Percentiles rank a stretch among this genome's conserved stretches.
phyloP scores from a whole-genome alignment of 2,888 invertebrate genomes.

The Auanema sp. region DNA sequence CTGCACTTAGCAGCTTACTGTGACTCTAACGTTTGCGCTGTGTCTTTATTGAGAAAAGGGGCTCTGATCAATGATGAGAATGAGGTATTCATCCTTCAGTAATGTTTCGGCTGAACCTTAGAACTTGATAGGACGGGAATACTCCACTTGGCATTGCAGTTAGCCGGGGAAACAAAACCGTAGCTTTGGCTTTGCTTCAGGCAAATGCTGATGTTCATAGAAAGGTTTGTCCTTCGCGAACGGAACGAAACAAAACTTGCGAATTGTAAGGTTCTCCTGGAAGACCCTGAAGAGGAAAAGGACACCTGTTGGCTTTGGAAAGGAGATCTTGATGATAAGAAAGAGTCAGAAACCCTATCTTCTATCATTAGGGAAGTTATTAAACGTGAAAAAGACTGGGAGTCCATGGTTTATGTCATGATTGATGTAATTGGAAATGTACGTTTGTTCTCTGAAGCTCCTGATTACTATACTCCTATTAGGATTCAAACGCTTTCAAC shows the following conservation, averaged over 20 bases:
- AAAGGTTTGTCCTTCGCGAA: slow-evolving; percentile 16
- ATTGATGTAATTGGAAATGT: slow-evolving; percentile 65
- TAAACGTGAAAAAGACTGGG: slow-evolving; percentile 33
- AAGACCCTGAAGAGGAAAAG: slow-evolving; percentile 8
- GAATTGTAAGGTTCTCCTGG: not conserved
- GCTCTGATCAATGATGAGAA: slow-evolving; percentile 31
- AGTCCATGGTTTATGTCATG: slow-evolving; percentile 65
- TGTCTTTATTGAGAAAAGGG: slow-evolving; percentile 39
- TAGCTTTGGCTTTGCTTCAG: slow-evolving; percentile 50
- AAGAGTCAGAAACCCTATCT: slow-evolving; percentile 15
- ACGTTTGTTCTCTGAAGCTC: not conserved
- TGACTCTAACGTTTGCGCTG: slow-evolving; percentile 55
- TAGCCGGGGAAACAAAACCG: slow-evolving; percentile 55
- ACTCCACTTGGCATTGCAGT: slow-evolving; percentile 67
- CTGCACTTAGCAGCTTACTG: slow-evolving; percentile 66
- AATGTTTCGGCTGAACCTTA: not conserved
- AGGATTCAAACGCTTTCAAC: slow-evolving; percentile 26
- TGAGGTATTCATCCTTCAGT: not conserved
- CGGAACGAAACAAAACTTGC: not conserved
- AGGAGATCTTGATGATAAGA: slow-evolving; percentile 21
- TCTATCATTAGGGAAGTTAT: slow-evolving; percentile 34
- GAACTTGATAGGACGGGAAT: slow-evolving; percentile 39
- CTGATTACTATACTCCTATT: not conserved
- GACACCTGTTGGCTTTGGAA: slow-evolving; percentile 27
- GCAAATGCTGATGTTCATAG: slow-evolving; percentile 34